phyloP scores from a whole-genome alignment of 2,113 vertebrate genomes.

The Gnathonemus longibarbis region DNA sequence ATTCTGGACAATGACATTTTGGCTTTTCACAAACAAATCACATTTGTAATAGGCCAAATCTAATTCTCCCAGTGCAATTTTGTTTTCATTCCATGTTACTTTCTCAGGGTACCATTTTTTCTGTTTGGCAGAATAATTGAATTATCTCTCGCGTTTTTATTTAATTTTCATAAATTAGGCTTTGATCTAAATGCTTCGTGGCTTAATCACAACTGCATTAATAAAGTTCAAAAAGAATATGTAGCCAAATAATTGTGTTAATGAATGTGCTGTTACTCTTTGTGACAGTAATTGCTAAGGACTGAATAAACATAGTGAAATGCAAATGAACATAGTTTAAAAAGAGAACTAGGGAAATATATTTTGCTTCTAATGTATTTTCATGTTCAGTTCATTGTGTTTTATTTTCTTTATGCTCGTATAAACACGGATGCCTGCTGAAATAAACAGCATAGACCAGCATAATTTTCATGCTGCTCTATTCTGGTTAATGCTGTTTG shows the following conservation, averaged over 20 bases:
- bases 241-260: neutral
- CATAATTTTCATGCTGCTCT: neutral
- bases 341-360: neutral
- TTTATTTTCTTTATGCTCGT: neutral
- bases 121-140: neutral
- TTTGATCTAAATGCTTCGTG: neutral
- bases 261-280: neutral
- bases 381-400: neutral
- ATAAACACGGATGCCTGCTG: neutral
- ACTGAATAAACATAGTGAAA: neutral
- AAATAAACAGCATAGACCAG: neutral
- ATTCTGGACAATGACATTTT: neutral
- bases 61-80: neutral
- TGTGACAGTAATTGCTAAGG: neutral
- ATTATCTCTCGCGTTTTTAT: neutral
- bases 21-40: constrained; percentile 5
- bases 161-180: neutral
- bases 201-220: neutral
- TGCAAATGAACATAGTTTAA: neutral
- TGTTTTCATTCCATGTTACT: neutral
- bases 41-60: neutral
- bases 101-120: neutral
- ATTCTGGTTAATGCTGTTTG: neutral
- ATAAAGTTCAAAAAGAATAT: neutral
- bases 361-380: neutral